Evolutionary conservation across 1,140 invertebrate species (phyloP).

Genomic region (Hirudo medicinalis): DNA sequence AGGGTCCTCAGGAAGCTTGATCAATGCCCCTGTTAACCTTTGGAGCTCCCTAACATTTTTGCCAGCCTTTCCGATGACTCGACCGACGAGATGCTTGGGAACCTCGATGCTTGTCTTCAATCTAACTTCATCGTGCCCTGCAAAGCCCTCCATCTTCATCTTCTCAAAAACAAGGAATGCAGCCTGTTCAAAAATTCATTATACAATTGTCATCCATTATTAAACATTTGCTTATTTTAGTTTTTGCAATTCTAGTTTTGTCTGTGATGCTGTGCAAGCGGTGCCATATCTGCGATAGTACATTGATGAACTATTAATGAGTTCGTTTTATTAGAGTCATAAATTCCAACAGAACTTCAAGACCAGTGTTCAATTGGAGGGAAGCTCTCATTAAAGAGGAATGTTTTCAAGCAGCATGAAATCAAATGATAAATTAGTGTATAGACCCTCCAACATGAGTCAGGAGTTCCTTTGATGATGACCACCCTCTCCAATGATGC

Average conservation of each 20-base stretch:
- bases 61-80: slow-evolving; percentile 93
- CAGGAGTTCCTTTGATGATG: slow-evolving; percentile 73
- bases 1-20: slow-evolving; percentile 75
- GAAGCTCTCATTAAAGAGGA: background rate
- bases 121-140: slow-evolving; percentile 75
- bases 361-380: background rate
- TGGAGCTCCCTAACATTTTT: slow-evolving; percentile 86
- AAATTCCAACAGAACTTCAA: background rate
- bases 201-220: too few species aligned
- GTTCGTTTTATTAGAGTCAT: background rate
- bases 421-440: background rate
- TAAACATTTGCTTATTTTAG: too few species aligned
- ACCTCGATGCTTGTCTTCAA: slow-evolving; percentile 84
- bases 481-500: slow-evolving; percentile 75
- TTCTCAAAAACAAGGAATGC: slow-evolving; percentile 23
- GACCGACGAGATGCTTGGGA: slow-evolving; percentile 67
- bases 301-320: too few species aligned
- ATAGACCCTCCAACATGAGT: slow-evolving; percentile 84
- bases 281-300: too few species aligned
- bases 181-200: background rate
- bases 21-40: slow-evolving; percentile 79
- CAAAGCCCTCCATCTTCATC: slow-evolving; percentile 43
- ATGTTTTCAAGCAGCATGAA: background rate
- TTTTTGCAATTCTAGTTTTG: too few species aligned
- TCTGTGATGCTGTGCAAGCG: too few species aligned